These are phyloP conservation scores for Prionace glauca DNA, from an alignment of 2,797 vertebrate species.

Conservation along the genomic window DNA sequence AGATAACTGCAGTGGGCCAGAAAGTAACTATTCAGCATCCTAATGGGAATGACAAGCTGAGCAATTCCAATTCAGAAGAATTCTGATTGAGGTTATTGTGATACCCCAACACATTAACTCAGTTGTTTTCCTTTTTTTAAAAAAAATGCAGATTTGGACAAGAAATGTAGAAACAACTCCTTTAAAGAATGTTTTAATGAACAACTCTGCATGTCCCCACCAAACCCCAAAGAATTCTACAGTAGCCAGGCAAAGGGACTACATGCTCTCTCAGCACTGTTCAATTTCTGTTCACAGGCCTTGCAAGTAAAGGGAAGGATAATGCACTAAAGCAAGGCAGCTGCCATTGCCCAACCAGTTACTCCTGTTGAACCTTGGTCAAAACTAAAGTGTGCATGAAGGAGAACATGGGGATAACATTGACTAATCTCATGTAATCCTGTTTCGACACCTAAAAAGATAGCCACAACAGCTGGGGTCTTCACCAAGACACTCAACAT, in stretches of 20 bases:
- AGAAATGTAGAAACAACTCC: not conserved
- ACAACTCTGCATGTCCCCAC: not conserved
- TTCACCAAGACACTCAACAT: not conserved
- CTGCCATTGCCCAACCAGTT: not conserved
- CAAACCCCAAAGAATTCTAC: not conserved
- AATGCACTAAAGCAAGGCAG: not conserved
- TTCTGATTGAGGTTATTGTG: not conserved
- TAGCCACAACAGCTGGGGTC: not conserved
- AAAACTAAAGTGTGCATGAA: not conserved
- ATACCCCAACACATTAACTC: not conserved
- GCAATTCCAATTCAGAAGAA: not conserved
- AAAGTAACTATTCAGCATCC: not conserved
- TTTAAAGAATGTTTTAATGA: not conserved
- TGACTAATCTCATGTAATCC: not conserved
- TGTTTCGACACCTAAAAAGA: not conserved
- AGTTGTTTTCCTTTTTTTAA: not conserved
- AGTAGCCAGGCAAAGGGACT: not conserved
- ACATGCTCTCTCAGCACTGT: not conserved
- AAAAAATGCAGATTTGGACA: not conserved
- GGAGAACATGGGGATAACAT: not conserved
- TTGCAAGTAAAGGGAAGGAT: not conserved
- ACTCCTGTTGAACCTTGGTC: not conserved
- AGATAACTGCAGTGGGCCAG: not conserved
- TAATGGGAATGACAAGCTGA: not conserved
- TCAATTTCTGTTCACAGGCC: not conserved